phyloP scores from a whole-genome alignment of 2,797 vertebrate species.

The Pangasius macronema region DNA sequence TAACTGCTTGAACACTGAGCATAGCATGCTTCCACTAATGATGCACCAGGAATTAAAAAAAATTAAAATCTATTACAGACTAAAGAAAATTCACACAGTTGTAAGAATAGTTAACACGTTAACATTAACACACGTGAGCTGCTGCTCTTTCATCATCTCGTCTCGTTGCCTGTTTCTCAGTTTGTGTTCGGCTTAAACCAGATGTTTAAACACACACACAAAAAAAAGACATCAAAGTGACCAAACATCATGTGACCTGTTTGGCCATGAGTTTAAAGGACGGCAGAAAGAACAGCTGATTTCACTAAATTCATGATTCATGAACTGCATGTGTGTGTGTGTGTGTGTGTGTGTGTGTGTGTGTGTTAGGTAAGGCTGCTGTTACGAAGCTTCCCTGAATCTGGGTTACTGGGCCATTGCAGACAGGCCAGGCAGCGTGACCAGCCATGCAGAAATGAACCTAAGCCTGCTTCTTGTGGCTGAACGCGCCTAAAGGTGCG shows the following conservation, averaged over 20 bases:
- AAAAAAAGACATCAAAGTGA: not conserved
- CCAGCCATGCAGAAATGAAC: conserved; percentile 80
- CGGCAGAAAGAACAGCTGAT: not conserved
- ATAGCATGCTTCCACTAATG: not conserved
- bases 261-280: not conserved
- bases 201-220: not conserved
- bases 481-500: conserved; percentile 26
- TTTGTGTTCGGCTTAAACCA: not conserved
- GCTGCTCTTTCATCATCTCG: not conserved
- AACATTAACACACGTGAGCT: not conserved
- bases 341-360: conserved; percentile 21
- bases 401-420: conserved; percentile 84
- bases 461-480: conserved; percentile 42
- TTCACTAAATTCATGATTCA: conserved; percentile 24
- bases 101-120: not conserved
- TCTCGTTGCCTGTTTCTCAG: not conserved
- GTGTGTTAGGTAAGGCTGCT: conserved; percentile 72
- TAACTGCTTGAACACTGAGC: not conserved
- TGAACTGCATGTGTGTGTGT: not conserved
- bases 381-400: conserved; percentile 78
- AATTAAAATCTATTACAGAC: not conserved
- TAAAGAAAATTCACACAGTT: not conserved
- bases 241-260: not conserved
- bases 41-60: not conserved
- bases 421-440: conserved; percentile 75